Percentiles rank a stretch among this genome's conserved stretches.
These are phyloP conservation scores for Hydroisotoma schaefferi DNA, from an alignment of 2,888 invertebrate species.

Conservation along the genomic window DNA sequence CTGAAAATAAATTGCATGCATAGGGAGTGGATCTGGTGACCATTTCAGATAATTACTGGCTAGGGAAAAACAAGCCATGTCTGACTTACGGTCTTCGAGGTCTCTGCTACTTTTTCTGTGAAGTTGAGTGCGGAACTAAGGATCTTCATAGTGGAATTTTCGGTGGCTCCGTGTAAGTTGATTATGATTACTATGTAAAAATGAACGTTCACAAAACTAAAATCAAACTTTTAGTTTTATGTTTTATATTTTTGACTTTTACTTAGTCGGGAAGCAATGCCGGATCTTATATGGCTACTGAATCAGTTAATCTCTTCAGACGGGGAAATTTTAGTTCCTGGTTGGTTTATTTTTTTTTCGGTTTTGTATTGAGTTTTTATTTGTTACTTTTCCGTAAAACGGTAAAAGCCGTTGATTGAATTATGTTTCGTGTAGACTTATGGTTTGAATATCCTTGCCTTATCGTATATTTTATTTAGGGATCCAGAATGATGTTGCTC, in stretches of 20 bases:
- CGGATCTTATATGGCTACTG: constrained; percentile 83
- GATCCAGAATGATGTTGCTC: constrained; percentile 71
- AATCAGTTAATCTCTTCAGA: constrained; percentile 77
- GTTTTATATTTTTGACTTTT: too few species aligned
- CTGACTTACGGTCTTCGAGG: constrained; percentile 95
- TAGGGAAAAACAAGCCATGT: constrained; percentile 94
- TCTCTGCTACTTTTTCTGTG: constrained; percentile 82
- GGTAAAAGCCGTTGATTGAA: too few species aligned
- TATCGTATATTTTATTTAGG: too few species aligned
- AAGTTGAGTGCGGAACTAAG: constrained; percentile 81
- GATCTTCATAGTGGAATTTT: constrained; percentile 95
- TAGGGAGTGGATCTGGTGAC: constrained; percentile 63
- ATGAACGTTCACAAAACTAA: background rate
- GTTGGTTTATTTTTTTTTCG: too few species aligned
- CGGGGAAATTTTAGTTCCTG: constrained; percentile 79
- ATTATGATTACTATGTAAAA: background rate
- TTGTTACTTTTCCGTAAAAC: too few species aligned
- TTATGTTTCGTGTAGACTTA: too few species aligned
- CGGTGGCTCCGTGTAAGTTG: constrained; percentile 76
- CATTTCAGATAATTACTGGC: constrained; percentile 85
- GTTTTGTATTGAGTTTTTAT: too few species aligned
- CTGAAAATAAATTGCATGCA: constrained; percentile 51
- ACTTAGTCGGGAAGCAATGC: constrained; percentile 60
- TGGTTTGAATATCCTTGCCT: too few species aligned
- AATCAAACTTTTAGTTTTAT: background rate